A percentile compares a stretch with the other conserved stretches of the same genome.
Conservation (phyloP, 1,140 invertebrate genomes). For the Meloidogyne hapla region DNA sequence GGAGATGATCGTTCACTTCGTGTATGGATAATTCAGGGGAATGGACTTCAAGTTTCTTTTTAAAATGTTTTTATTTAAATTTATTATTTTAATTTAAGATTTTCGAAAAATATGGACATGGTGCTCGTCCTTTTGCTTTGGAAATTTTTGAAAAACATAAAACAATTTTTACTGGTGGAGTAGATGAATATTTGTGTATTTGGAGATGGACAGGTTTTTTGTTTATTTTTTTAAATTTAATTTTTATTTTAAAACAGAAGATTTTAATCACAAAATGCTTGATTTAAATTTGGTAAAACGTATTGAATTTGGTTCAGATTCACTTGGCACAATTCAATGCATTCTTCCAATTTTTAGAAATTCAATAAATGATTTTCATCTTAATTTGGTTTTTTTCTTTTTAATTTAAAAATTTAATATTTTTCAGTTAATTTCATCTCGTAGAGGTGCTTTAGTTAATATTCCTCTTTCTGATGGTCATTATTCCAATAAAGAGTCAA, state of each 20-base stretch:
- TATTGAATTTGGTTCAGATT: neutral
- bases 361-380: neutral
- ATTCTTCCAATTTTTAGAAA: neutral
- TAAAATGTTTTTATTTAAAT: neutral
- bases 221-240: neutral
- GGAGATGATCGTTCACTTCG: conserved; percentile 26
- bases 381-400: neutral
- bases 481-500: too few relatives aligned
- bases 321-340: neutral
- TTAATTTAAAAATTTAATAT: neutral
- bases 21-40: neutral
- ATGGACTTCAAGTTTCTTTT: neutral
- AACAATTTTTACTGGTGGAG: conserved; percentile 9
- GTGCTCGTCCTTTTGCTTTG: conserved; percentile 13
- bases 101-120: conserved; percentile 11
- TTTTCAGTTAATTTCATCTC: neutral
- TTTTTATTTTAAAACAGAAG: neutral
- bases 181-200: conserved; percentile 18
- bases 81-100: neutral
- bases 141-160: neutral
- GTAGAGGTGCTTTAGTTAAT: neutral
- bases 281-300: neutral
- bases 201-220: conserved; percentile 22
- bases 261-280: neutral
- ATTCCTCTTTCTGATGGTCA: neutral